Evolutionary conservation across 2,888 invertebrate genomes (phyloP), one percentile per base, ranked within the genome.

Genomic region (Mythimna vitellina): DNA sequence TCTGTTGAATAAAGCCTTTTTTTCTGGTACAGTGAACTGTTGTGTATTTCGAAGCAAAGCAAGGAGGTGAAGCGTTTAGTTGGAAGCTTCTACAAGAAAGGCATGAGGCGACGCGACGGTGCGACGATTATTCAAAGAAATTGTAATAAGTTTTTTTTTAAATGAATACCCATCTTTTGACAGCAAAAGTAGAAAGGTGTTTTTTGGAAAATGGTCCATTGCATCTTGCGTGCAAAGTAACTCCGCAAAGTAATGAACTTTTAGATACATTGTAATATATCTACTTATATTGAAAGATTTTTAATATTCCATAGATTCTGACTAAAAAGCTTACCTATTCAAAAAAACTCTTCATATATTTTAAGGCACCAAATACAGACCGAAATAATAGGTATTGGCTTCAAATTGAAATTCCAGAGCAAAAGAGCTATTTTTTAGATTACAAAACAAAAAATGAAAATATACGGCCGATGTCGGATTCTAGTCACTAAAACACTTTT

Each of bases 401-500:
- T 46, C 29, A 35, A 53, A 68, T 57, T 54, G 29, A 42, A 62
- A 69, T 69, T 54, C 17, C 46, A 69, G 25, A 58, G n/a, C n/a
- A 35, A 68, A 3, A 49, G 0, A 38, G 14, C 7, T 12, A 1
- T 35, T 56, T 68, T 64, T 54, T 56, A 32, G 14, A 35, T 58
- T 35, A 0, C 5, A 46, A 63, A 62, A 38, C 25, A 53, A 51
- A 57, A 38, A n/a, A 51, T 14, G 3, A 12, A 65, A 78, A 38
- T 4, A 8, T 49, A 65, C 25, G 17, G n/a, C 61, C n/a, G 10
- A 35, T 25, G 25, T 22, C 25, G 32, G 54, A 66, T 73, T 80
- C 9, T 53, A 64, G 42, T 57, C 66, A 79, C 54, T 70, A 73
- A 63, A 63, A 78, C 69, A 57, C 25, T 64, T 64, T 58, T 61